Evolutionary conservation across 2,888 invertebrate genomes (phyloP).

Genomic region (Harmothoe impar): DNA sequence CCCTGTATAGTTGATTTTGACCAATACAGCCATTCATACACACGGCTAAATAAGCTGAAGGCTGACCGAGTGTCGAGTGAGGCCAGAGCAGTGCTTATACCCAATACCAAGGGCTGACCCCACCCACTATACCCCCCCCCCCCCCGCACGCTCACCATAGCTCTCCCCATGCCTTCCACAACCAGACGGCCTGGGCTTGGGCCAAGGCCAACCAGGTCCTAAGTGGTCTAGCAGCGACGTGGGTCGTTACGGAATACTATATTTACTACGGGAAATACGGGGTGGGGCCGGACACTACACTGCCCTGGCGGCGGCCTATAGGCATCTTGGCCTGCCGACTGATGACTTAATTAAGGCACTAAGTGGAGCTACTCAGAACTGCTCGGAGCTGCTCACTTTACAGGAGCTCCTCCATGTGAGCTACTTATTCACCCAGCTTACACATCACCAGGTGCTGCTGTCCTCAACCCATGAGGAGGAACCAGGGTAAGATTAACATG

Average conservation of each 20-base stretch:
- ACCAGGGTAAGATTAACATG: no score
- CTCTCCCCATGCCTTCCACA: not conserved
- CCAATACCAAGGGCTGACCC: not conserved
- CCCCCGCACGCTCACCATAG: not conserved
- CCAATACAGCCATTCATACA: no score
- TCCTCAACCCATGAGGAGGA: no score
- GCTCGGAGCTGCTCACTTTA: not conserved
- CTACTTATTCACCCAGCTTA: not conserved
- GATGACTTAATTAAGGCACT: conserved; percentile 39
- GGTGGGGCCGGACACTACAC: not conserved
- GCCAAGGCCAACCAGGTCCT: not conserved
- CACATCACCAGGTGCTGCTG: not conserved
- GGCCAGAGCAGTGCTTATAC: not conserved
- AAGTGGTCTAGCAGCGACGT: conserved; percentile 8
- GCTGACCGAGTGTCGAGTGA: not conserved
- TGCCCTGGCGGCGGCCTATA: no score
- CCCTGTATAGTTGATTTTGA: no score
- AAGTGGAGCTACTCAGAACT: not conserved
- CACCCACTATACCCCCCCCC: not conserved
- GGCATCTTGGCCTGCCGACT: not conserved
- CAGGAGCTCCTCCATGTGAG: not conserved
- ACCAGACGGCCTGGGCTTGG: not conserved
- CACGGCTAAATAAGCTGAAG: no score
- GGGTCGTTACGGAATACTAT: conserved; percentile 45
- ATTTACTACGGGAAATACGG: conserved; percentile 38